phyloP scores from a whole-genome alignment of 2,888 invertebrate genomes.

The Acrocyrtus sp. region DNA sequence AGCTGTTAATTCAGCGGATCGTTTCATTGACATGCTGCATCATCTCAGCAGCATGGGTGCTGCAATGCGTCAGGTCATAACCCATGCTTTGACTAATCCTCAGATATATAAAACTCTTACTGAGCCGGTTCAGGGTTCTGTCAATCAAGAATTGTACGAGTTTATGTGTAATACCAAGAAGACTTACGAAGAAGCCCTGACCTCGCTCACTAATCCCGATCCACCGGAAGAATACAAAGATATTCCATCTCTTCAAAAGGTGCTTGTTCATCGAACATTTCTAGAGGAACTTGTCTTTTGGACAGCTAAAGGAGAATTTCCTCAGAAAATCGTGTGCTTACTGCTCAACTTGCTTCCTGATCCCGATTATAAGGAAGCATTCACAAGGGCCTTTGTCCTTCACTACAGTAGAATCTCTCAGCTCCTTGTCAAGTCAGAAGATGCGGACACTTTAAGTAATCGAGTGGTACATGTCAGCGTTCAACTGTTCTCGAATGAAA shows the following conservation, averaged over 20 bases:
- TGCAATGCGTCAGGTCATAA: constrained; percentile 93
- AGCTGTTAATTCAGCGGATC: constrained; percentile 86
- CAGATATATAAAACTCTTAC: constrained; percentile 79
- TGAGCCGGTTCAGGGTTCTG: constrained; percentile 64
- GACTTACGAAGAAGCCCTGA: constrained; percentile 84
- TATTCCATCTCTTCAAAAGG: constrained; percentile 81
- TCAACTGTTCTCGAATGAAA: constrained; percentile 93
- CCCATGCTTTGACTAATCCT: constrained; percentile 87
- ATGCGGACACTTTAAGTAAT: constrained; percentile 93
- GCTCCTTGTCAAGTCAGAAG: constrained; percentile 84
- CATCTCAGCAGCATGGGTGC: constrained; percentile 97
- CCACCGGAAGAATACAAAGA: constrained; percentile 81
- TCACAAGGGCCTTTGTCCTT: constrained; percentile 93
- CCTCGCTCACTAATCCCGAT: constrained; percentile 79
- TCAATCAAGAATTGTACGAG: constrained; percentile 77
- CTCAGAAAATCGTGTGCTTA: constrained; percentile 95
- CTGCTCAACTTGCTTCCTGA: constrained; percentile 95
- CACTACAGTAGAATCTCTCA: constrained; percentile 96
- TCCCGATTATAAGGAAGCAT: constrained; percentile 93
- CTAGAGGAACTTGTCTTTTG: constrained; percentile 97
- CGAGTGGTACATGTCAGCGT: constrained; percentile 98
- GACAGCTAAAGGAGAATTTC: constrained; percentile 97
- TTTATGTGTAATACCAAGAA: constrained; percentile 79
- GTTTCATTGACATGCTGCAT: constrained; percentile 89
- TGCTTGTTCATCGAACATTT: constrained; percentile 83